These are phyloP conservation scores for Pelagia noctiluca DNA, from an alignment of 30 jellyfish, hydroid and myxozoan genomes.

Conservation along the genomic window DNA sequence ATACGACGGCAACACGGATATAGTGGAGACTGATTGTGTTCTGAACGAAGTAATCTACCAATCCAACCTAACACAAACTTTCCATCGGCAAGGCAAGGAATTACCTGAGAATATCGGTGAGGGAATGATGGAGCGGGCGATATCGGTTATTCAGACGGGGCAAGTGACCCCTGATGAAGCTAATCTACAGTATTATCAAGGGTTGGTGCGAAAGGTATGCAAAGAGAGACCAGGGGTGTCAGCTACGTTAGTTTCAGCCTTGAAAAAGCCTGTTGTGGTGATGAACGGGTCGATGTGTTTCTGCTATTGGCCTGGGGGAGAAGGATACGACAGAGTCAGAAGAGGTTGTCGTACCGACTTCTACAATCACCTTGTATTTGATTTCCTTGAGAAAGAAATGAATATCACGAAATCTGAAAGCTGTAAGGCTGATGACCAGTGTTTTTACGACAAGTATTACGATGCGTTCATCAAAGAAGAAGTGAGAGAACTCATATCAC, in stretches of 20 bases:
- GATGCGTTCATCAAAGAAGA: background rate
- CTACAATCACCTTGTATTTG: constrained; percentile 61
- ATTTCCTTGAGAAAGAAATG: constrained; percentile 31
- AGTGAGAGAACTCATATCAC: background rate
- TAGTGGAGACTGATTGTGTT: background rate
- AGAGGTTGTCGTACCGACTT: background rate
- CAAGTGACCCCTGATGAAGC: no score
- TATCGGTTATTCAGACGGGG: no score
- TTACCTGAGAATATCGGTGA: background rate
- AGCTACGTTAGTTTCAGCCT: constrained; percentile 16
- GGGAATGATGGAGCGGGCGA: no score
- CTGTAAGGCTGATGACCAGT: background rate
- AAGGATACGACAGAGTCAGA: constrained; percentile 2
- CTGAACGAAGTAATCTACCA: background rate
- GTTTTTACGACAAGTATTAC: background rate
- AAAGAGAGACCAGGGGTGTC: constrained; percentile 28
- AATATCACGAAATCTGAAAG: background rate
- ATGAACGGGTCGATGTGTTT: constrained; percentile 28
- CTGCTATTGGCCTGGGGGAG: constrained; percentile 63
- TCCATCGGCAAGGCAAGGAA: background rate
- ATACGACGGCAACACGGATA: background rate
- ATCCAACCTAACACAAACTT: background rate
- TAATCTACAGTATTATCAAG: no score
- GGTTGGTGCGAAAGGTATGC: background rate
- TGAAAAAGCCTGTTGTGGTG: background rate